Percentiles rank a stretch among this genome's conserved stretches.
These are phyloP conservation scores for Ectobius pallidus DNA, from an alignment of 2,888 invertebrate genomes.

Conservation along the genomic window DNA sequence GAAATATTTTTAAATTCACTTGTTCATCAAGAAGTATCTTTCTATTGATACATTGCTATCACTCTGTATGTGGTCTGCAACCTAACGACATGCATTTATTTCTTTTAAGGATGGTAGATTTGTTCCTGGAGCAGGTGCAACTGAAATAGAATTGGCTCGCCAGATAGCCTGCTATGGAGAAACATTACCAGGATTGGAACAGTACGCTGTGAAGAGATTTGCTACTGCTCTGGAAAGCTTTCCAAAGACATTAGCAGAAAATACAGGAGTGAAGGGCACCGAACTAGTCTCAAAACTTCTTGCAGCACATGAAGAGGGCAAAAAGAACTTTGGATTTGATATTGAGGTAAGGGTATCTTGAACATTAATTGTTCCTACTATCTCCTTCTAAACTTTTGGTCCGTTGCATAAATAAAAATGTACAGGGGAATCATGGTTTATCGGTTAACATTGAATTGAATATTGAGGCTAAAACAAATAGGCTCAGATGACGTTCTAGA, in stretches of 20 bases:
- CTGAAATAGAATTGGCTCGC: conserved; percentile 91
- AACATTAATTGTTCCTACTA: no score
- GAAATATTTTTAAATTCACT: no score
- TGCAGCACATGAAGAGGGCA: conserved; percentile 90
- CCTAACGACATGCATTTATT: no score
- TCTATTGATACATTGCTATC: no score
- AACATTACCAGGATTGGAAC: conserved; percentile 91
- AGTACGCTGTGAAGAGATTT: conserved; percentile 96
- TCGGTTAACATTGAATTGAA: conserved; percentile 31
- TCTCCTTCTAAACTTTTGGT: no score
- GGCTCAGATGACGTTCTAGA: no score
- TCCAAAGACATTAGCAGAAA: conserved; percentile 92
- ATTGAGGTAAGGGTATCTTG: conserved; percentile 68
- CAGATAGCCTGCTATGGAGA: conserved; percentile 87
- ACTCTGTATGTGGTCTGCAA: no score
- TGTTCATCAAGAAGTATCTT: no score
- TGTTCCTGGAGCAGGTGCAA: conserved; percentile 93
- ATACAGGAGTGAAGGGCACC: conserved; percentile 88
- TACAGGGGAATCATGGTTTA: no score
- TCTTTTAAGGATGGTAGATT: conserved; percentile 63
- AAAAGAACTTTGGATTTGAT: conserved; percentile 83
- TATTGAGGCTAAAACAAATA: no score
- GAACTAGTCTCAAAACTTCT: conserved; percentile 88
- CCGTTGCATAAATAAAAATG: no score
- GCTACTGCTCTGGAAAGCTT: conserved; percentile 87